Base-by-base conservation (phyloP, 2,888 invertebrate genomes). In the Mylabris sibirica region DNA sequence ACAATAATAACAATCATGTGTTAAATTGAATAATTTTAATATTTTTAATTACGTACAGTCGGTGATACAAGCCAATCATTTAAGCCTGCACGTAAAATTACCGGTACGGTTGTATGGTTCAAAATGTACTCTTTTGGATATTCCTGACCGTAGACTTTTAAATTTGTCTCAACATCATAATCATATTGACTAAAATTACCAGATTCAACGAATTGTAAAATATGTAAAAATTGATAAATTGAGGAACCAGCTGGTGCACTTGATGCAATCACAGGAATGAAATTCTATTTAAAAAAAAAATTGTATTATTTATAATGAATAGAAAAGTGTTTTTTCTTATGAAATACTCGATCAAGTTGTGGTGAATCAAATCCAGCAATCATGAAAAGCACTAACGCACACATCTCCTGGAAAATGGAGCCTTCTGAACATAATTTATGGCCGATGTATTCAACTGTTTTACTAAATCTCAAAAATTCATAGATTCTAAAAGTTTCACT, bases 151-250 rank as follows among this genome's bases (percentile, higher is more conserved):
- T 75, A 75, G 5, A 67, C 41, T 30, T 53, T n/a, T 22, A 66
- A 49, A 59, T 74, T 75, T 44, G 14, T 66, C 9, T 53, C 63
- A 11, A 30, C n/a, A 17, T 73, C 75, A 53, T 75, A 70, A 60
- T 75, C 71, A 34, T 64, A 75, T 20, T 69, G 67, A 12, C 61
- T 49, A 60, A 75, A 75, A 49, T 59, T 60, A 34, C 64, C 70
- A 3, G 68, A 63, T 20, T 60, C 20, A 0, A 60, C 41, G 11
- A 38, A 60, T 64, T 72, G 70, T 12, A 67, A 35, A 34, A 62
- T 66, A 35, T 72, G 72, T 1, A 62, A 59, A 1, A 67, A 1
- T 66, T 72, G 72, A 14, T 64, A 66, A 1, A 70, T 63, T 12
- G 70, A 72, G 26, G 64, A 30, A 20, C 72, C 72, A 35, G 70